A percentile compares a stretch with the other conserved stretches of the same genome.
These are phyloP conservation scores for Poecilia gillii DNA, from an alignment of 2,797 vertebrate genomes.

Conservation along the genomic window DNA sequence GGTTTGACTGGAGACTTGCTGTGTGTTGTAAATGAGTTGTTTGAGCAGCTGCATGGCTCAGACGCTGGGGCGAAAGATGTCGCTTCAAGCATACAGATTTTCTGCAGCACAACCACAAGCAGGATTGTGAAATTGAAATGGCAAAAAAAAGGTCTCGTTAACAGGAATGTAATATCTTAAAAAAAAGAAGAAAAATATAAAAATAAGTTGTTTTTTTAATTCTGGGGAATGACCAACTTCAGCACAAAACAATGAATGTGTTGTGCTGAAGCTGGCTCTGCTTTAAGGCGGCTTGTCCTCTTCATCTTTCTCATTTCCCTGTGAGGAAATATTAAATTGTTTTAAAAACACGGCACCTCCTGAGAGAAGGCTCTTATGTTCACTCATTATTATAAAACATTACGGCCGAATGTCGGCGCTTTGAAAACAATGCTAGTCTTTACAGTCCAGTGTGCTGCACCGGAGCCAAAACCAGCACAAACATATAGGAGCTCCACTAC, in stretches of 20 bases:
- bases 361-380: not conserved
- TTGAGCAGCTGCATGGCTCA: conserved; percentile 55
- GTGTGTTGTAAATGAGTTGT: conserved; percentile 50
- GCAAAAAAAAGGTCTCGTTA: conserved; percentile 9
- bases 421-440: conserved; percentile 35
- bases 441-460: conserved; percentile 33
- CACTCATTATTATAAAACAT: conserved; percentile 13
- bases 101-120: conserved; percentile 39
- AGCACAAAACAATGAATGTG: not conserved
- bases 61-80: conserved; percentile 67
- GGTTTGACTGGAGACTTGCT: conserved; percentile 40
- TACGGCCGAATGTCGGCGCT: conserved; percentile 44
- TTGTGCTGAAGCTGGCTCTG: conserved; percentile 33
- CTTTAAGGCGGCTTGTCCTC: conserved; percentile 27
- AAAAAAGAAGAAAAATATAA: conserved; percentile 11
- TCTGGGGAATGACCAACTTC: not conserved
- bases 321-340: not conserved
- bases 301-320: not conserved
- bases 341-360: conserved; percentile 1
- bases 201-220: not conserved
- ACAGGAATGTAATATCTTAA: conserved; percentile 22
- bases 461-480: conserved; percentile 37
- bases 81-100: conserved; percentile 53
- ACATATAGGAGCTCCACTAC: conserved; percentile 18
- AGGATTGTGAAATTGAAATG: conserved; percentile 43